Evolutionary conservation across 2,113 vertebrate species (phyloP).

Genomic region (Pavo muticus): DNA sequence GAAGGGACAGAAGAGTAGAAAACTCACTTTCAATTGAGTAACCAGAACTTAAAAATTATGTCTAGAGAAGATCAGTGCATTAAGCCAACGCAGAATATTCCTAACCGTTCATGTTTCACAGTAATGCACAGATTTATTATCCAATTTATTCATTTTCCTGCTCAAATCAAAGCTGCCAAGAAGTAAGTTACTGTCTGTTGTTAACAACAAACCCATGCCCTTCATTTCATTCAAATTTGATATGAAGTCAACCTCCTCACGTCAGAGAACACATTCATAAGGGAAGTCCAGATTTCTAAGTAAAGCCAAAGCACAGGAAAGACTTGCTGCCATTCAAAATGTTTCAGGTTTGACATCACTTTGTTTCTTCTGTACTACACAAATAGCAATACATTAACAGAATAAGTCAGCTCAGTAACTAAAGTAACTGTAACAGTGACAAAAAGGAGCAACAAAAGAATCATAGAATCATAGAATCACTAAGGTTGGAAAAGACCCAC

Average conservation of each 20-base stretch:
- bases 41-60: background rate
- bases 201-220: background rate
- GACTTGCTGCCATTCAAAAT: background rate
- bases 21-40: background rate
- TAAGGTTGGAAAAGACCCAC: too few relatives aligned
- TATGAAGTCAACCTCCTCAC: background rate
- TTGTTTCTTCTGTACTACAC: background rate
- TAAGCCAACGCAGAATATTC: background rate
- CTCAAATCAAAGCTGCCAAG: constrained; percentile 8
- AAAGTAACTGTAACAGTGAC: background rate
- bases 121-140: background rate
- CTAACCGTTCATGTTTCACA: background rate
- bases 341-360: background rate
- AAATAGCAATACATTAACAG: background rate
- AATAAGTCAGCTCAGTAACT: background rate
- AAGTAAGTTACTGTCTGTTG: background rate
- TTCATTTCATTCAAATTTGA: background rate
- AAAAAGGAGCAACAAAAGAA: background rate
- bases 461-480: too few relatives aligned
- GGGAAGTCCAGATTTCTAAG: background rate
- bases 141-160: background rate
- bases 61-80: background rate
- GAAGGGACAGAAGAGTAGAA: background rate
- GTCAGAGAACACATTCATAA: background rate
- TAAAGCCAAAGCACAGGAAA: background rate